Percentiles rank a stretch among this genome's conserved stretches.
Evolutionary conservation across 2,113 vertebrate genomes (phyloP).

Genomic region (Tachuris rubrigastra): DNA sequence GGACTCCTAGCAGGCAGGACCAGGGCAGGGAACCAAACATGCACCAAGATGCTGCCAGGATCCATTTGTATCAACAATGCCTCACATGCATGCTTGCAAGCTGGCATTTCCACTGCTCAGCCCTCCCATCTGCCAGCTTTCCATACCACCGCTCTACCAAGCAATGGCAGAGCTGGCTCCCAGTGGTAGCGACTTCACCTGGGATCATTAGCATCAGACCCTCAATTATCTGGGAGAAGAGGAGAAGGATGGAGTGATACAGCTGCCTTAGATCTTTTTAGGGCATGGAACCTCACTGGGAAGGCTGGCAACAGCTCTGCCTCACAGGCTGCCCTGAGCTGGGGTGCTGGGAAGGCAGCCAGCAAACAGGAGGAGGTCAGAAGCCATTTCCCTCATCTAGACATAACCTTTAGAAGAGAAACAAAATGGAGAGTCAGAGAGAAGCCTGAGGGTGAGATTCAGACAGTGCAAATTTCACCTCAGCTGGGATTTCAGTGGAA

Average conservation of each 20-base stretch:
- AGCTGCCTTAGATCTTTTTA: background rate
- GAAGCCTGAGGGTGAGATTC: background rate
- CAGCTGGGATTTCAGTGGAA: conserved; percentile 33
- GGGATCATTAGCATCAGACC: background rate
- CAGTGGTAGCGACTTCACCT: background rate
- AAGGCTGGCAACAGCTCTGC: background rate
- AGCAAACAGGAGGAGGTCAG: conserved; percentile 8
- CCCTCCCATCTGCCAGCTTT: background rate
- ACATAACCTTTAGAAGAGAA: conserved; percentile 60
- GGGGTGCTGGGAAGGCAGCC: background rate
- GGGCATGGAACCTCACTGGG: background rate
- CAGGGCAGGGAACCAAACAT: background rate
- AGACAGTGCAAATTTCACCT: conserved; percentile 60
- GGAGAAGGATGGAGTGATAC: background rate
- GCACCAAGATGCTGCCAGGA: background rate
- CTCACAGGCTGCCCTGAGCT: background rate
- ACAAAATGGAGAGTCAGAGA: conserved; percentile 9
- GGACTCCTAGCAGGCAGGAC: background rate
- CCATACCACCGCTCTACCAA: fast-evolving
- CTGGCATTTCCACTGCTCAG: background rate
- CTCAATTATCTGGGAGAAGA: background rate
- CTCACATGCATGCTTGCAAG: background rate
- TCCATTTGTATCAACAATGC: background rate
- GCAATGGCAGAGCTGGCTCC: background rate
- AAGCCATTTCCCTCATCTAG: conserved; percentile 14